Percentiles rank a stretch among this genome's conserved stretches.
phyloP scores from a whole-genome alignment of 2,888 invertebrate species.

The Chromoteleia sp. region DNA sequence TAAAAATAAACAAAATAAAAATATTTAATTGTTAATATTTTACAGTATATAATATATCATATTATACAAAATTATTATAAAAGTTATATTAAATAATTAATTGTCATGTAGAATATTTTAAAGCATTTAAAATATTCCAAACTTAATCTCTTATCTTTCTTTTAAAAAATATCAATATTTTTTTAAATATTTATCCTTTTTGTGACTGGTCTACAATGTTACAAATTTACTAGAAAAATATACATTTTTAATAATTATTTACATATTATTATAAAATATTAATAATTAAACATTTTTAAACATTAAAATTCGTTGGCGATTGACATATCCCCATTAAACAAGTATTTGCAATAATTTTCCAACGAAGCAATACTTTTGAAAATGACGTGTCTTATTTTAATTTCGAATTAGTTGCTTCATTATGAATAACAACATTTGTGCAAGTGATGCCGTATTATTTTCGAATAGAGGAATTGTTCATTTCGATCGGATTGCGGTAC shows the following conservation, averaged over 20 bases:
- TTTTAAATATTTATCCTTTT: no score
- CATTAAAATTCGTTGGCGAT: neutral
- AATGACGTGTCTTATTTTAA: conserved; percentile 1
- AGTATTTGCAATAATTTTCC: neutral
- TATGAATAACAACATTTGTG: neutral
- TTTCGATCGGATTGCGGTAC: conserved; percentile 25
- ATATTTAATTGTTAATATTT: neutral
- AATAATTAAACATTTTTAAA: neutral
- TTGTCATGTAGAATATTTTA: no score
- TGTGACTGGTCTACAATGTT: no score
- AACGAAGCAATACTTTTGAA: neutral
- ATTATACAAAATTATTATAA: no score
- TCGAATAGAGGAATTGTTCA: conserved; percentile 43
- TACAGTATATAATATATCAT: neutral
- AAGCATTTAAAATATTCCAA: no score
- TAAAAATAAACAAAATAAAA: neutral
- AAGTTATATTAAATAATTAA: no score
- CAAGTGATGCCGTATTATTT: neutral
- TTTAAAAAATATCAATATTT: no score
- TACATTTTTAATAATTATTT: no score
- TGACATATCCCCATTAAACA: neutral
- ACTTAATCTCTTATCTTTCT: no score
- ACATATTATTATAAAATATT: neutral
- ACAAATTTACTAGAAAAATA: no score
- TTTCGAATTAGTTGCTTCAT: neutral